phyloP scores from a whole-genome alignment of 2,797 vertebrate species.

The Crotalus adamanteus region DNA sequence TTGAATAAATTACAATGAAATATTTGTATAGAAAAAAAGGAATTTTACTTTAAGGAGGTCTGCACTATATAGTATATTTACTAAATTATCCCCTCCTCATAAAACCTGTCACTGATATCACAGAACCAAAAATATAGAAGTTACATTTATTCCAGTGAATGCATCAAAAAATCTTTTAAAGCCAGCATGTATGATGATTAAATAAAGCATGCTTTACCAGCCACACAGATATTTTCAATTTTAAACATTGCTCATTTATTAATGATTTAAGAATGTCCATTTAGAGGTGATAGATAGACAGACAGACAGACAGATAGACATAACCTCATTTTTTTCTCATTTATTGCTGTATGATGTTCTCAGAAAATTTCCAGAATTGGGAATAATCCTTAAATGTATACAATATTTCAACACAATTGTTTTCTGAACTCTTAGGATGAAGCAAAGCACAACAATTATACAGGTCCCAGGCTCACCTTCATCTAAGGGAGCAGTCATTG shows the following conservation, averaged over 20 bases:
- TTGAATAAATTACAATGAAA: background rate
- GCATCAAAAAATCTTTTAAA: background rate
- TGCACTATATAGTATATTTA: background rate
- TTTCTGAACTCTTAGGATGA: background rate
- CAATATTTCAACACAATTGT: background rate
- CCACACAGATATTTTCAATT: background rate
- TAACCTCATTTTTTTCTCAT: background rate
- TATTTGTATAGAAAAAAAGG: background rate
- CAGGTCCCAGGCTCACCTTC: background rate
- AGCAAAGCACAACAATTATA: background rate
- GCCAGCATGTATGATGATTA: background rate
- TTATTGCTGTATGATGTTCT: background rate
- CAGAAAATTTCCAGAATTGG: background rate
- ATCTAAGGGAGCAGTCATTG: slow-evolving; percentile 12
- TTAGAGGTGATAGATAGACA: too few relatives aligned
- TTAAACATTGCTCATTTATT: background rate
- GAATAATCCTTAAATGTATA: background rate
- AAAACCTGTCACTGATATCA: background rate
- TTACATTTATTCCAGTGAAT: background rate
- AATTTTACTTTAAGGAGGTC: background rate
- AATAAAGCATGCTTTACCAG: background rate
- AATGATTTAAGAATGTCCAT: background rate
- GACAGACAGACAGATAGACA: too few relatives aligned
- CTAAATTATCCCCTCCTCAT: background rate
- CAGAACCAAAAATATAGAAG: background rate